Conservation (phyloP, 1,140 invertebrate genomes). For the Platorchestia sp. region DNA sequence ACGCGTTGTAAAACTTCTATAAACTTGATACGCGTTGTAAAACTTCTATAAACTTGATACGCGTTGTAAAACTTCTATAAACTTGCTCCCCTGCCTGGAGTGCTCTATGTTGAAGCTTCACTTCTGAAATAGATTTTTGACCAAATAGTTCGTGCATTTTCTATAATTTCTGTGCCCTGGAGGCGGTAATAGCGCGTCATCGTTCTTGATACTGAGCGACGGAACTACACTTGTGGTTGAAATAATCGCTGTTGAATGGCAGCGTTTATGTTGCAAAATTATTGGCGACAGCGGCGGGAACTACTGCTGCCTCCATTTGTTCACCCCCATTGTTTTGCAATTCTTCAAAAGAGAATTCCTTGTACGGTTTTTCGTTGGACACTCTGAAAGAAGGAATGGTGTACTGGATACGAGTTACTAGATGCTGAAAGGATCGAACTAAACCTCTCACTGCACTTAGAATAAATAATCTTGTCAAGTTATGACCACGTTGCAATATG, state of each 20-base stretch:
- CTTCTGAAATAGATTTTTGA: not conserved
- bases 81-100: no score
- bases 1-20: no score
- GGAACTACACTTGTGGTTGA: not conserved
- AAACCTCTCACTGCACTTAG: no score
- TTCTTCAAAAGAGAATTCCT: not conserved
- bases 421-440: no score
- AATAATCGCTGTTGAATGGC: not conserved
- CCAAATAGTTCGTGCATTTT: not conserved
- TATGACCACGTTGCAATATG: no score
- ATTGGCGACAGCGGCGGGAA: not conserved
- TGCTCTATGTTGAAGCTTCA: not conserved
- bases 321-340: not conserved
- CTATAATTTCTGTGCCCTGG: not conserved
- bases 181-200: not conserved
- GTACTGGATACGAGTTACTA: no score
- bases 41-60: no score
- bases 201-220: not conserved
- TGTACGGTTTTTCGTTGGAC: not conserved
- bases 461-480: no score
- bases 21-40: no score
- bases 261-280: not conserved
- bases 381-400: not conserved
- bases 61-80: no score
- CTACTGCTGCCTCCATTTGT: not conserved